These are phyloP conservation scores for Australoheros scitulus DNA, from an alignment of 2,113 vertebrate species.

Conservation along the genomic window DNA sequence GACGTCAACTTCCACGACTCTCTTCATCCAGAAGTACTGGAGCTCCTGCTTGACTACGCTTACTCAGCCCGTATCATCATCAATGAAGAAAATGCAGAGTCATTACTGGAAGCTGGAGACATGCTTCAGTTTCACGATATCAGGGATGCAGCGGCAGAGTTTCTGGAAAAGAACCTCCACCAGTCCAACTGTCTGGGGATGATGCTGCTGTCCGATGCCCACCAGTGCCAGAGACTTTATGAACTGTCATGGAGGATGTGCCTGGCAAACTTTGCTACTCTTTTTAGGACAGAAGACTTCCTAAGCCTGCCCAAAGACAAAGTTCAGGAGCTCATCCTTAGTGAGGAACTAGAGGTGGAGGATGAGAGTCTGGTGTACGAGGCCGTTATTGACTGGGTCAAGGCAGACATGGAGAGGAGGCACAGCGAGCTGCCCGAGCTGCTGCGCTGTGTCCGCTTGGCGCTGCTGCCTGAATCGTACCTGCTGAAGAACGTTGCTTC, in stretches of 20 bases:
- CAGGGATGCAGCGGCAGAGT: constrained; percentile 83
- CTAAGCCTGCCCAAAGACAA: constrained; percentile 83
- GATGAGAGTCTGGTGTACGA: constrained; percentile 86
- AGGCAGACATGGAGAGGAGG: constrained; percentile 78
- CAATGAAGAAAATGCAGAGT: constrained; percentile 87
- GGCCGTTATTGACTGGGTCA: constrained; percentile 86
- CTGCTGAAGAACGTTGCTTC: constrained; percentile 81
- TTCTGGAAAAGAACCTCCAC: constrained; percentile 86
- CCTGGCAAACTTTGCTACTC: constrained; percentile 81
- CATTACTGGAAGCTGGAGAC: constrained; percentile 84
- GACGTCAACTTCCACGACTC: constrained; percentile 86
- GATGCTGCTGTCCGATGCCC: constrained; percentile 86
- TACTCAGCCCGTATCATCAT: constrained; percentile 85
- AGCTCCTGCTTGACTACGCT: constrained; percentile 85
- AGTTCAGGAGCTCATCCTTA: constrained; percentile 84
- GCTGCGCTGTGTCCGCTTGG: constrained; percentile 83
- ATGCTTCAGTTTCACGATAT: constrained; percentile 90
- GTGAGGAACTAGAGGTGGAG: constrained; percentile 86
- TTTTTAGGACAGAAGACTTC: constrained; percentile 84
- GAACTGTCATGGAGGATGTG: constrained; percentile 87
- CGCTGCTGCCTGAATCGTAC: constrained; percentile 83
- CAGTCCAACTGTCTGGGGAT: constrained; percentile 87
- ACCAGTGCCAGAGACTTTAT: constrained; percentile 83
- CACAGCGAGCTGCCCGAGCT: constrained; percentile 80
- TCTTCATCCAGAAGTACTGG: constrained; percentile 85